Conservation (phyloP, 2,888 invertebrate genomes). For the Sialis fuliginosa region DNA sequence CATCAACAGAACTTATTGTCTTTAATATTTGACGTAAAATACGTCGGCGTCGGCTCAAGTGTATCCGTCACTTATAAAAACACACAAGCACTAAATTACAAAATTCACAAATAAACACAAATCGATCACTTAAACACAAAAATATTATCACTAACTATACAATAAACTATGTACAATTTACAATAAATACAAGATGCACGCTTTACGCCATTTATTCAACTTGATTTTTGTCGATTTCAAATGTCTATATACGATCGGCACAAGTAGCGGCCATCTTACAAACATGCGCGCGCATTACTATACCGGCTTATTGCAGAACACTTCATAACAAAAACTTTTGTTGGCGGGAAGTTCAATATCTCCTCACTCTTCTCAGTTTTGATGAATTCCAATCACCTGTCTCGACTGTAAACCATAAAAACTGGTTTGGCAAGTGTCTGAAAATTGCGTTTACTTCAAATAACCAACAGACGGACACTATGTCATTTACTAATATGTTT, state of each 20-base stretch:
- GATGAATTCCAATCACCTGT: too few relatives aligned
- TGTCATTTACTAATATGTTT: too few relatives aligned
- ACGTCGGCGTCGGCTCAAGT: slow-evolving; percentile 39
- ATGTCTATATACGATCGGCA: slow-evolving; percentile 23
- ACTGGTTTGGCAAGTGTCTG: too few relatives aligned
- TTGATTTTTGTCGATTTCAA: slow-evolving; percentile 39
- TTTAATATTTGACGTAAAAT: slow-evolving; percentile 29
- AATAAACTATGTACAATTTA: slow-evolving; percentile 56
- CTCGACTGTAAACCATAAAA: too few relatives aligned
- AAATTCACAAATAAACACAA: slow-evolving; percentile 34
- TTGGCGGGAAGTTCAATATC: background rate
- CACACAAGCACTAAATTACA: slow-evolving; percentile 36
- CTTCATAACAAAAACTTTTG: background rate
- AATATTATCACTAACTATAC: slow-evolving; percentile 58
- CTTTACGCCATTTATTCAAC: slow-evolving; percentile 48
- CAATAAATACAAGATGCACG: slow-evolving; percentile 42
- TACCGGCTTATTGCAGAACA: background rate
- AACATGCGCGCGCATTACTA: slow-evolving; percentile 7
- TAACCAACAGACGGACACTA: too few relatives aligned
- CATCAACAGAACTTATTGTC: slow-evolving; percentile 26
- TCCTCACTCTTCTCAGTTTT: background rate
- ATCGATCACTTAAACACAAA: slow-evolving; percentile 26
- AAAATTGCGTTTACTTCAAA: too few relatives aligned
- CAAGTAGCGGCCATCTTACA: slow-evolving; percentile 27
- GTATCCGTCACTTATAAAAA: slow-evolving; percentile 39